Conservation (phyloP, 2,888 invertebrate species). For the Andrena bicolor region DNA sequence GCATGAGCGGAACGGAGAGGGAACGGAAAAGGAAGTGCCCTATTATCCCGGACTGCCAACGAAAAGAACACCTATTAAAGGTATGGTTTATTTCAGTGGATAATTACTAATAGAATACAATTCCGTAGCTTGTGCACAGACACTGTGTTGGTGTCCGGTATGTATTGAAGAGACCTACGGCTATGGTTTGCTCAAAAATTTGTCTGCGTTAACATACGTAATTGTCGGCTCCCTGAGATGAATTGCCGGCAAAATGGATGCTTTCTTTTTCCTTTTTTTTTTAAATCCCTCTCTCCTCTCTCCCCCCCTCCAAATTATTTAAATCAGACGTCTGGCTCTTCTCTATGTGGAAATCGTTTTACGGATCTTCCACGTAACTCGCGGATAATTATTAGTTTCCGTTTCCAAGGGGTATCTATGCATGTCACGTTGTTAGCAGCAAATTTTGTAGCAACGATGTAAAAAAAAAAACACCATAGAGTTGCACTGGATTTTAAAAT, state of each 20-base stretch:
- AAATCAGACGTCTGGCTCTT: too few relatives aligned
- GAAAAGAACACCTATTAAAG: conserved; percentile 93
- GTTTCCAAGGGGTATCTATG: not conserved
- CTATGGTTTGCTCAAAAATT: conserved; percentile 72
- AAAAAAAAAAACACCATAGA: conserved; percentile 52
- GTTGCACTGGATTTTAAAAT: conserved; percentile 70
- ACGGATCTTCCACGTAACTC: not conserved
- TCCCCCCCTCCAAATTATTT: too few relatives aligned
- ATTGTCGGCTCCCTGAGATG: conserved; percentile 4
- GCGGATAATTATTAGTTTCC: not conserved
- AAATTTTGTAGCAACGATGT: conserved; percentile 69
- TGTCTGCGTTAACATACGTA: conserved; percentile 47
- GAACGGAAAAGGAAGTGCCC: conserved; percentile 89
- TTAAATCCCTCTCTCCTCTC: not conserved
- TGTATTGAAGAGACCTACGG: conserved; percentile 83
- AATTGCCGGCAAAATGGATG: not conserved
- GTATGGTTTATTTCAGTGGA: conserved; percentile 85
- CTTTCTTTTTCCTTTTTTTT: not conserved
- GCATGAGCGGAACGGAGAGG: conserved; percentile 88
- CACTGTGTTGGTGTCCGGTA: conserved; percentile 79
- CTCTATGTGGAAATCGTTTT: not conserved
- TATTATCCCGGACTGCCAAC: conserved; percentile 90
- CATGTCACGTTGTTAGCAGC: conserved; percentile 38
- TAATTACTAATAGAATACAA: conserved; percentile 81
- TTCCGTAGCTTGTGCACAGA: conserved; percentile 84